Base-by-base conservation (phyloP, 2,888 invertebrate species). In the Lithosia quadra region DNA sequence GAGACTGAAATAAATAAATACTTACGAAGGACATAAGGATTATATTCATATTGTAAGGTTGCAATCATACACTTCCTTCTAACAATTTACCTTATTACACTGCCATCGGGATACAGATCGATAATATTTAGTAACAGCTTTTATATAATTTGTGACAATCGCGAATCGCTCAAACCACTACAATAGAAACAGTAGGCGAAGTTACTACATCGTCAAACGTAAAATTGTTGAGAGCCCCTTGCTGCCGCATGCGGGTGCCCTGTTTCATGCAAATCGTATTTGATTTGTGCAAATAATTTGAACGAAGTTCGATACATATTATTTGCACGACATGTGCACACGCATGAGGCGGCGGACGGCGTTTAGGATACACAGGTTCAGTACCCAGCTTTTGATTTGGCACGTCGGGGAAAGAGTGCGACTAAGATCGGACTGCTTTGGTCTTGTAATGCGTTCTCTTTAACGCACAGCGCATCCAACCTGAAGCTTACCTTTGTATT, bases 121-220 rank as follows among this genome's bases (percentile, higher is more conserved):
- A 83, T 79, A 76, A 76, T 81, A 74, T 64, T 61, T 75, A 78
- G 74, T 78, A 79, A 73, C 64, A 73, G 69, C 21, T 49, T 28
- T 81, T 82, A 70, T 76, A 84, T 81, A 74, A 81, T 91, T 93
- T 92, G 93, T 93, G 92, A 93, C 91, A 85, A 85, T 83, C 81
- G 82, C 82, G 82, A 84, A 84, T 80, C 85, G 83, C 83, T 83
- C 82, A 85, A 86, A 86, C 86, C 84, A 87, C 86, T 87, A 84
- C 72, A 79, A 82, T 79, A 82, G 75, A 58, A 77, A 79, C 74
- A 75, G 80, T 83, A 76, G 63, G 84, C 85, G 78, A 83, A 85
- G 80, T 80, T 84, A 83, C 85, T 80, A 87, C 53, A 85, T 83
- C 84, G 58, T 56, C 69, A 49, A 63, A 67, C 63, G 86, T 82